Conservation (phyloP, 2,797 vertebrate species). For the Xiphophorus birchmanni region DNA sequence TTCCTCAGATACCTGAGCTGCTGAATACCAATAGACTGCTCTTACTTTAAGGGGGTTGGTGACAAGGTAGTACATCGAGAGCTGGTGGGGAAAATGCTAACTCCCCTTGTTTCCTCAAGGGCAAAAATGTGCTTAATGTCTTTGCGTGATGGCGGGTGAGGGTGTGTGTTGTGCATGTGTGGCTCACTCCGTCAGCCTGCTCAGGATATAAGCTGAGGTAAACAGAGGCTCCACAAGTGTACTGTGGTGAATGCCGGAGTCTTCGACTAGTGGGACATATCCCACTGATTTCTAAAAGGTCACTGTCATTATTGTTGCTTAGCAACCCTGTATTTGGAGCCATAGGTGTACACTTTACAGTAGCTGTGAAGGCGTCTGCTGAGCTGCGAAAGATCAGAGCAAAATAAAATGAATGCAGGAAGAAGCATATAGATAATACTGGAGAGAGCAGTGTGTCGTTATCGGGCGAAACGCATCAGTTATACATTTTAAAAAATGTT, state of each 20-base stretch:
- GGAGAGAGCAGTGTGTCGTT: background rate
- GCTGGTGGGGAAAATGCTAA: slow-evolving; percentile 65
- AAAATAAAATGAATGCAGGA: slow-evolving; percentile 11
- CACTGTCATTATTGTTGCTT: slow-evolving; percentile 87
- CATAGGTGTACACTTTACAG: slow-evolving; percentile 68
- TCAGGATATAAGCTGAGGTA: slow-evolving; percentile 43
- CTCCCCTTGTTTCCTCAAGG: slow-evolving; percentile 76
- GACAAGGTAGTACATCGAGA: slow-evolving; percentile 64
- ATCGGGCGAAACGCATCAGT: background rate
- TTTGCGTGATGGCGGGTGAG: slow-evolving; percentile 55
- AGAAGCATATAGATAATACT: background rate
- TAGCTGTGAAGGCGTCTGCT: slow-evolving; percentile 41
- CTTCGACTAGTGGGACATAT: slow-evolving; percentile 68
- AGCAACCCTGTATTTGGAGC: slow-evolving; percentile 79
- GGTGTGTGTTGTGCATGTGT: slow-evolving; percentile 35
- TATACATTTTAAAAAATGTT: background rate
- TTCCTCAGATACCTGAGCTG: slow-evolving; percentile 81
- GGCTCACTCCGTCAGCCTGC: slow-evolving; percentile 36
- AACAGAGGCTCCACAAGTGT: slow-evolving; percentile 62
- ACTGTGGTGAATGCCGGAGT: slow-evolving; percentile 42
- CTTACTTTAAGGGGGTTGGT: slow-evolving; percentile 67
- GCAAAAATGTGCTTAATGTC: slow-evolving; percentile 68
- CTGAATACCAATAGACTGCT: slow-evolving; percentile 81
- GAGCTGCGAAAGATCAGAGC: slow-evolving; percentile 25
- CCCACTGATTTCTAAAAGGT: slow-evolving; percentile 84